Evolutionary conservation across 1,140 invertebrate genomes (phyloP).

Genomic region (Medauroidea extradentata): DNA sequence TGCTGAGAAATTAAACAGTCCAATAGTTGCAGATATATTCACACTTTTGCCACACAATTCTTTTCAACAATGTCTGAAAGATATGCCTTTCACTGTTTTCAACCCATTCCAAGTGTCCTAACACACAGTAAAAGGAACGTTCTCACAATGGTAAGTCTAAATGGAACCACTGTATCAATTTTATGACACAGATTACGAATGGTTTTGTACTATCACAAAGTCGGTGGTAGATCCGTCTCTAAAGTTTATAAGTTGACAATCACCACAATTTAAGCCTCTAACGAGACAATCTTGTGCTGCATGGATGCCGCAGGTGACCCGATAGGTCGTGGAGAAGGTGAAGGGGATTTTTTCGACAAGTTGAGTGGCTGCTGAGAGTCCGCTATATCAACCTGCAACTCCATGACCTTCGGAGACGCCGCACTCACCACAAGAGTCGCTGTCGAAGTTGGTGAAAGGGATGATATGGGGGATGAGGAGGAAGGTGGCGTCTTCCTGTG

Average conservation of each 20-base stretch:
- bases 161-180: constrained; percentile 26
- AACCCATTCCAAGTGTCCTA: background rate
- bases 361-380: constrained; percentile 80
- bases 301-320: constrained; percentile 21
- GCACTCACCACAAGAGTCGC: constrained; percentile 37
- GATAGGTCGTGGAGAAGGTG: constrained; percentile 61
- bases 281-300: constrained; percentile 49
- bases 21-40: too few species aligned
- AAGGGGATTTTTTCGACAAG: constrained; percentile 82
- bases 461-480: constrained; percentile 50
- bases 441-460: constrained; percentile 44
- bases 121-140: background rate
- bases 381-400: constrained; percentile 74
- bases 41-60: too few species aligned
- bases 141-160: too few species aligned
- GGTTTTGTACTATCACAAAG: constrained; percentile 29
- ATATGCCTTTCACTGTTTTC: constrained; percentile 12
- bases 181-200: constrained; percentile 9
- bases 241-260: constrained; percentile 16
- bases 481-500: constrained; percentile 3
- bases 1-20: too few species aligned
- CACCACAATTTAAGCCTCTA: constrained; percentile 50
- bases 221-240: constrained; percentile 8
- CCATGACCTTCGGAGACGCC: constrained; percentile 54
- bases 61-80: constrained; percentile 17